phyloP scores from a whole-genome alignment of 1,140 invertebrate genomes.

The Drosophila rufa region DNA sequence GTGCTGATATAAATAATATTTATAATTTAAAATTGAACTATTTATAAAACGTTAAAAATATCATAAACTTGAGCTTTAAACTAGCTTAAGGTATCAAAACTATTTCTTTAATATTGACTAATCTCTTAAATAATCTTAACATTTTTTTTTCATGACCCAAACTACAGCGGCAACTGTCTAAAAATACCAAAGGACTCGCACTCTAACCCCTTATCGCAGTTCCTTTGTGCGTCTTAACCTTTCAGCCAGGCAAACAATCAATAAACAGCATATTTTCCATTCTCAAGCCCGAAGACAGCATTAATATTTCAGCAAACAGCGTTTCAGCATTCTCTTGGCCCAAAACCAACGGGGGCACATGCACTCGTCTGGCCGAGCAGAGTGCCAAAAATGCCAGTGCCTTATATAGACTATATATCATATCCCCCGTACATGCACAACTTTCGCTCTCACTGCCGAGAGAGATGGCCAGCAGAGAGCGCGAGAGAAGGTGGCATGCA shows the following conservation, averaged over 20 bases:
- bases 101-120: too few species aligned
- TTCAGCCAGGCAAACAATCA: slow-evolving; percentile 15
- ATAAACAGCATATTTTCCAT: slow-evolving; percentile 19
- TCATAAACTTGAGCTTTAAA: background rate
- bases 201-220: background rate
- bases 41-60: background rate
- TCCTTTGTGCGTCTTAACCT: slow-evolving; percentile 7
- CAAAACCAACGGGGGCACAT: slow-evolving; percentile 16
- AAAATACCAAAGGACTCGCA: background rate
- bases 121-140: too few species aligned
- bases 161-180: background rate
- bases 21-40: background rate
- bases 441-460: slow-evolving; percentile 68
- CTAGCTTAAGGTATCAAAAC: too few species aligned
- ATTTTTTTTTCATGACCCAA: too few species aligned
- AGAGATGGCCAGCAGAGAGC: background rate
- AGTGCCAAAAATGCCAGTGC: slow-evolving; percentile 31
- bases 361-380: slow-evolving; percentile 28
- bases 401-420: slow-evolving; percentile 45
- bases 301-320: slow-evolving; percentile 34
- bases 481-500: slow-evolving; percentile 33
- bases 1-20: background rate
- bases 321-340: background rate
- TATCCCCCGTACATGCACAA: slow-evolving; percentile 21
- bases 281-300: slow-evolving; percentile 9